These are phyloP conservation scores for Eilema caniola DNA, from an alignment of 2,888 invertebrate species.

Conservation along the genomic window DNA sequence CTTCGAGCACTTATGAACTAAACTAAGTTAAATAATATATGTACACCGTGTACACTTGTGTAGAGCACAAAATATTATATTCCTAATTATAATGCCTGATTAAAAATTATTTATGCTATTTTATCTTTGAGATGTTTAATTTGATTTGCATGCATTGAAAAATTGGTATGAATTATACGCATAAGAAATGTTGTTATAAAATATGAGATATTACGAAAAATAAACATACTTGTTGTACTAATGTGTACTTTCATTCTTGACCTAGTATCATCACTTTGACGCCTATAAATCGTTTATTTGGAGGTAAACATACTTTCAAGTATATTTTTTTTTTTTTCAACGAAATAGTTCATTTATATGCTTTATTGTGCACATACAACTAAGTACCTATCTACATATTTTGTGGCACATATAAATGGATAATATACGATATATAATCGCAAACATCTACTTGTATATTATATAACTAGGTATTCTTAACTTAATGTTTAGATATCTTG, in stretches of 20 bases:
- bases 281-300: background rate
- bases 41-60: constrained; percentile 48
- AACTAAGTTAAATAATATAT: constrained; percentile 31
- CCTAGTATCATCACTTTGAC: background rate
- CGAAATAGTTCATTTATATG: background rate
- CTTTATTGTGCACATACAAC: too few species aligned
- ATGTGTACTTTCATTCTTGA: constrained; percentile 35
- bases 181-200: constrained; percentile 69
- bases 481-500: too few species aligned
- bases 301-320: background rate
- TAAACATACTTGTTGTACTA: constrained; percentile 69
- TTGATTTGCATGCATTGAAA: constrained; percentile 69
- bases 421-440: too few species aligned
- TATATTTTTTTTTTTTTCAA: background rate
- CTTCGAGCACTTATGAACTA: constrained; percentile 47
- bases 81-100: constrained; percentile 46
- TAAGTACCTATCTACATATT: too few species aligned
- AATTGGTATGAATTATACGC: constrained; percentile 64
- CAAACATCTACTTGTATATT: too few species aligned
- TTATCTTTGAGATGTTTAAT: constrained; percentile 53
- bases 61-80: constrained; percentile 62
- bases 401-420: too few species aligned
- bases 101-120: constrained; percentile 51
- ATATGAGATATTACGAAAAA: constrained; percentile 68
- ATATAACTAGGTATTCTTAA: too few species aligned